phyloP scores from a whole-genome alignment of 2,113 vertebrate species.

The Lophura nycthemera region DNA sequence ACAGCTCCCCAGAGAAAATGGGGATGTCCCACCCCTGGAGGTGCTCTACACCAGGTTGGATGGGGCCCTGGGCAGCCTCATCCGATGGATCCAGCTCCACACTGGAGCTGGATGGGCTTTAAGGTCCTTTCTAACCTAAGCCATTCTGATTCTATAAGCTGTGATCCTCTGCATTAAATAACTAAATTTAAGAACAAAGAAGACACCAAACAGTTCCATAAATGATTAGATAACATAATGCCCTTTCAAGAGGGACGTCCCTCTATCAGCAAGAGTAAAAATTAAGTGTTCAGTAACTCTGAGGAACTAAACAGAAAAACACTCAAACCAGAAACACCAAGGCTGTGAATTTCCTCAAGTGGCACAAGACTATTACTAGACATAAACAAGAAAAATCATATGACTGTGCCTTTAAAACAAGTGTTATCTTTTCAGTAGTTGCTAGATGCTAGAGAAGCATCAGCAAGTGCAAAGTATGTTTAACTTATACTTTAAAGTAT shows the following conservation, averaged over 20 bases:
- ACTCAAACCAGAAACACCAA: neutral
- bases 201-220: neutral
- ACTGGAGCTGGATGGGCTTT: no score
- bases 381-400: neutral
- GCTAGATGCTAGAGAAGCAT: neutral
- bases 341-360: neutral
- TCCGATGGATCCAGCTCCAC: no score
- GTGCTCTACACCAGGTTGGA: no score
- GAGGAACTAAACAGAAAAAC: neutral
- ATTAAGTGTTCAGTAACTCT: neutral
- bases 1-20: no score
- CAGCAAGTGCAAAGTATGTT: neutral
- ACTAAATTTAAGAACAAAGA: neutral
- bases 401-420: neutral
- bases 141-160: no score
- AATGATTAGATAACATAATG: fast-evolving
- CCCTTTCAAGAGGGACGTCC: neutral
- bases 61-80: no score
- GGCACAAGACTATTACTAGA: neutral
- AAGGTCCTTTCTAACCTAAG: no score
- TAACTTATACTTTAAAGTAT: neutral
- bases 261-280: neutral
- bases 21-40: no score
- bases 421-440: neutral
- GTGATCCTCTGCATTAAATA: no score